These are phyloP conservation scores for Anadara kagoshimensis DNA, from an alignment of 1,140 invertebrate species.

Conservation along the genomic window DNA sequence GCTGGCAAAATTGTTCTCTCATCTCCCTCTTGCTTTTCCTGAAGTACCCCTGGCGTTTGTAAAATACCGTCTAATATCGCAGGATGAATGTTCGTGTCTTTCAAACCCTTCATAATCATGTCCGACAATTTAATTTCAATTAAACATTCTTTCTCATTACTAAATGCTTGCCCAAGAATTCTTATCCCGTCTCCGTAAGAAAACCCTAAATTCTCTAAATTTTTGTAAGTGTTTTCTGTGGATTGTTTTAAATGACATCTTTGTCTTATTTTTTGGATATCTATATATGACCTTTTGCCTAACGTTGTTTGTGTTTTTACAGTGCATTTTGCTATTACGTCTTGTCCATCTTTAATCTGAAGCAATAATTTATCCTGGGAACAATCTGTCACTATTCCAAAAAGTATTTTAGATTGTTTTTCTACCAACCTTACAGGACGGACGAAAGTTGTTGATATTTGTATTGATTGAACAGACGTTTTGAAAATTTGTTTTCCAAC, in stretches of 20 bases:
- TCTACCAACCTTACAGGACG: constrained; percentile 11
- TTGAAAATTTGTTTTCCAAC: constrained; percentile 13
- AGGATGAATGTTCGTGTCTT: not conserved
- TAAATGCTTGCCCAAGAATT: not conserved
- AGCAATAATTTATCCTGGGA: not conserved
- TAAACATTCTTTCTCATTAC: not conserved
- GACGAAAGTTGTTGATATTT: constrained; percentile 19
- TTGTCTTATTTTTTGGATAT: too few species aligned
- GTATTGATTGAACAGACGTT: constrained; percentile 3
- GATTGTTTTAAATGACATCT: too few species aligned
- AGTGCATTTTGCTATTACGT: not conserved
- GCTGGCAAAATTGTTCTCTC: constrained; percentile 24
- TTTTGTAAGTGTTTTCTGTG: not conserved
- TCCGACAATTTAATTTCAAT: not conserved
- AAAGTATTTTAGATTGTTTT: constrained; percentile 8
- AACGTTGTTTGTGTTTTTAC: too few species aligned
- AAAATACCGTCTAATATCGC: not conserved
- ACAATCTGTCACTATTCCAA: not conserved
- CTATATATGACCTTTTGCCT: too few species aligned
- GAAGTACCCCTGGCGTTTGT: not conserved
- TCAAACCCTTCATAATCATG: not conserved
- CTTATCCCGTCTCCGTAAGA: not conserved
- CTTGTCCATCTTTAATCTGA: not conserved
- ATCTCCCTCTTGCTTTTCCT: not conserved
- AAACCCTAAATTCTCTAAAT: not conserved